Evolutionary conservation across 2,888 invertebrate genomes (phyloP), one percentile per base, ranked within the genome.

Genomic region (Drosophila kuntzei): DNA sequence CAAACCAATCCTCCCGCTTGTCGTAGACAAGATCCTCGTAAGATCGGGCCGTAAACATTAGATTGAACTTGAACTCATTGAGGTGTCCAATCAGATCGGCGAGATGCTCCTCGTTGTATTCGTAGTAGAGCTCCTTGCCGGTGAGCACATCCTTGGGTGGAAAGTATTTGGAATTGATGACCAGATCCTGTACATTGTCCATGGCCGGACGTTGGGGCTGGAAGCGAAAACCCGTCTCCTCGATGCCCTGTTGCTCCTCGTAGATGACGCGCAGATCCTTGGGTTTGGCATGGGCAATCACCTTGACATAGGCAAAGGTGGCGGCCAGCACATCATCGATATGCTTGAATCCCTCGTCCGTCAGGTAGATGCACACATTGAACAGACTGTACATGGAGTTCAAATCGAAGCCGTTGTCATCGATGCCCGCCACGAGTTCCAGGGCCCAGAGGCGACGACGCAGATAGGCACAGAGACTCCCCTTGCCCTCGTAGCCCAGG

Each of bases 401-500:
- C 86, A 95, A 94, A 89, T 97, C 96, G 74, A 95, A 95, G 1
- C 96, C 97, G 66, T 95, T 94, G 80, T 95, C 96, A 0, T 94
- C 95, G 82, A 95, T 95, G 4, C 96, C 96, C 2, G 95, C 94
- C 74, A 94, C 94, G 47, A 97, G 94, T 7, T 94, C 94, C 6
- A 96, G 91, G 1, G 95, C 96, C 96, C 96, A 97, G 29, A 96
- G 94, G 0, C 68, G 74, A 0, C 95, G 95, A 62, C 95, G 94
- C 20, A 97, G 92, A 89, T 95, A 96, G 0, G 96, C 95, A 2
- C 96, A 94, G n/a, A 97, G 92, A 77, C 97, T 97, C 60, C 97
- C 97, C 84, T 95, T 94, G 1, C 98, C 98, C 91, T 98, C 97
- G 91, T 98, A 96, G 0, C 96, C 97, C 4, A 98, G 92, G n/a